These are phyloP conservation scores for Anseranas semipalmata DNA, from an alignment of 2,113 vertebrate species.

Conservation along the genomic window DNA sequence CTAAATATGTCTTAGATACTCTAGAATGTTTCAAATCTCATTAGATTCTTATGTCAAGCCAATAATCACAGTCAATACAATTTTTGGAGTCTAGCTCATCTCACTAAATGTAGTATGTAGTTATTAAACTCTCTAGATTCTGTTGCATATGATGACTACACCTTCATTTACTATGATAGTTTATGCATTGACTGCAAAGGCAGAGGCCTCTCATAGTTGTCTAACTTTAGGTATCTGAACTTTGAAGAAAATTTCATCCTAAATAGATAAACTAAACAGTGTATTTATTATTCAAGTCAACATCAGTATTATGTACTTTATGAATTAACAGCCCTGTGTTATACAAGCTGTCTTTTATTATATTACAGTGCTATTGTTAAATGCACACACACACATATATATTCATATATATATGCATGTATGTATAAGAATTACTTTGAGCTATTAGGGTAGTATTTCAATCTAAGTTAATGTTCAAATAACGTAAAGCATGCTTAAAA, in stretches of 20 bases:
- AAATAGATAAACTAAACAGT: background rate
- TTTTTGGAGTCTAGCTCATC: background rate
- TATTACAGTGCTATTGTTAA: background rate
- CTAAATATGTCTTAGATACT: background rate
- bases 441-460: rapidly evolving
- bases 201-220: background rate
- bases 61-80: background rate
- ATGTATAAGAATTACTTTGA: background rate
- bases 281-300: background rate
- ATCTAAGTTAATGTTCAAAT: background rate
- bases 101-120: background rate
- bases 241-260: background rate
- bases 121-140: background rate
- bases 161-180: background rate
- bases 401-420: rapidly evolving
- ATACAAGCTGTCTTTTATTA: background rate
- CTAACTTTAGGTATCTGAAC: background rate
- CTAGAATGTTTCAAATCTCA: background rate
- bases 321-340: background rate
- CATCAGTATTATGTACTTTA: background rate
- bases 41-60: background rate
- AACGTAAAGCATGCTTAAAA: background rate
- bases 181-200: background rate
- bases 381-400: background rate
- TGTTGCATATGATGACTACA: background rate